These are phyloP conservation scores for Caradrina clavipalpis DNA, from an alignment of 2,888 invertebrate species.

Conservation along the genomic window DNA sequence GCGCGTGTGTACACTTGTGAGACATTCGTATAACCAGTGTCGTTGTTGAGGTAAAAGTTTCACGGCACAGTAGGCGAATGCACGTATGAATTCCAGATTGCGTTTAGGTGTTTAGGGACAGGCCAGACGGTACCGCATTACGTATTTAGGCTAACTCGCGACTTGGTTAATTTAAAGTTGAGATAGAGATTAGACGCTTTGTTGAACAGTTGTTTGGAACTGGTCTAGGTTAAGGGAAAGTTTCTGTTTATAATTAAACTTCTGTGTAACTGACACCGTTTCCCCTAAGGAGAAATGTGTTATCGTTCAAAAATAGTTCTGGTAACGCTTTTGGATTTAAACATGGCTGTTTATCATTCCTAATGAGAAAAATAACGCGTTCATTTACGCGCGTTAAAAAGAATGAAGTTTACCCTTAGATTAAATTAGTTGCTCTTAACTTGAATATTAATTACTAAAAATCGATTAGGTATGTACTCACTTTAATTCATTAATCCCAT, in stretches of 20 bases:
- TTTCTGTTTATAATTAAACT: conserved; percentile 55
- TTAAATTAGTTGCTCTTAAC: no score
- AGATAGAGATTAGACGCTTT: conserved; percentile 53
- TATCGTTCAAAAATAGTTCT: conserved; percentile 29
- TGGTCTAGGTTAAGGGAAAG: conserved; percentile 44
- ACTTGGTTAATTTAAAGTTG: conserved; percentile 63
- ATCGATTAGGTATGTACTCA: no score
- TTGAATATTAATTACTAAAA: no score
- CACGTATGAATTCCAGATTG: conserved; percentile 70
- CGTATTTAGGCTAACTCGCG: conserved; percentile 51
- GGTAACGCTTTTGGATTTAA: not conserved
- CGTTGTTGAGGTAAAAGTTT: conserved; percentile 58
- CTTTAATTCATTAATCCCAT: no score
- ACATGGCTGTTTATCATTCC: not conserved
- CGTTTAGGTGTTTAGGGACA: conserved; percentile 61
- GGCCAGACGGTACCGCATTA: conserved; percentile 54
- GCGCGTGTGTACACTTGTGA: conserved; percentile 52
- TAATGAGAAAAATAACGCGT: conserved; percentile 1
- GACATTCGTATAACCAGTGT: conserved; percentile 51
- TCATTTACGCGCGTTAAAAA: no score
- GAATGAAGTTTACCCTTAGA: no score
- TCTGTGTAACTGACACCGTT: conserved; percentile 33
- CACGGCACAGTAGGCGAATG: conserved; percentile 50
- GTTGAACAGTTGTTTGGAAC: conserved; percentile 46
- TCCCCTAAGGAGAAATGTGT: conserved; percentile 37